A percentile compares a stretch with the other conserved stretches of the same genome.
These are phyloP conservation scores for Corythornis leucogaster DNA, from an alignment of 2,797 vertebrate genomes.

Conservation along the genomic window DNA sequence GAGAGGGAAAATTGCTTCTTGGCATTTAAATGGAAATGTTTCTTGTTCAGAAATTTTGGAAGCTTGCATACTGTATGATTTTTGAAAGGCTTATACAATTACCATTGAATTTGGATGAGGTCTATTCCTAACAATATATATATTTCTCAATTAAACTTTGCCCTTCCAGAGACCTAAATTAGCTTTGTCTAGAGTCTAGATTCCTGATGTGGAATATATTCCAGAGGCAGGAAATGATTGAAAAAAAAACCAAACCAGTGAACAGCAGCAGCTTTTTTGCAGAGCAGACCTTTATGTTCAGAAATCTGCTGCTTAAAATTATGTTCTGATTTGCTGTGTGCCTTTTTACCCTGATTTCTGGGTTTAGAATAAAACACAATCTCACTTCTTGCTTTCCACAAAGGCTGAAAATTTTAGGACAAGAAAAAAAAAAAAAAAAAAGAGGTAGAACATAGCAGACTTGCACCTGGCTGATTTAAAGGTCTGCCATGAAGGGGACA, in stretches of 20 bases:
- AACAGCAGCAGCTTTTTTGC: slow-evolving; percentile 51
- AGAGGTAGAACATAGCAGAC: background rate
- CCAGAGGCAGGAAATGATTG: slow-evolving; percentile 71
- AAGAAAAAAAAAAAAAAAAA: background rate
- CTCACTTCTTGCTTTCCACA: background rate
- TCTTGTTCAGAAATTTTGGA: slow-evolving; percentile 67
- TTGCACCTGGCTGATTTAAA: slow-evolving; percentile 42
- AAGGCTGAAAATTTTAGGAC: slow-evolving; percentile 11
- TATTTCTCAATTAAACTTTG: slow-evolving; percentile 74
- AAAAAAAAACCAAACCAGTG: background rate
- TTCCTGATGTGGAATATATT: slow-evolving; percentile 65
- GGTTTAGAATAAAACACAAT: slow-evolving; percentile 36
- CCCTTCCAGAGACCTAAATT: slow-evolving; percentile 66
- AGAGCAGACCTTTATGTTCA: slow-evolving; percentile 16
- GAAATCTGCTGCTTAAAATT: slow-evolving; percentile 17
- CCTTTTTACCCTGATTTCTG: slow-evolving; percentile 44
- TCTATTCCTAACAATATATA: slow-evolving; percentile 65
- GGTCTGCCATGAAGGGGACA: slow-evolving; percentile 10
- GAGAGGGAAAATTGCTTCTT: slow-evolving; percentile 50
- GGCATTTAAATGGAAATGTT: slow-evolving; percentile 69
- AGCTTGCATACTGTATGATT: slow-evolving; percentile 67
- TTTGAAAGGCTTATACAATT: slow-evolving; percentile 69
- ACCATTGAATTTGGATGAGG: slow-evolving; percentile 53
- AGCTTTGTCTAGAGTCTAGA: slow-evolving; percentile 47
- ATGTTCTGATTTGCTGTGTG: slow-evolving; percentile 42